Percentiles rank a stretch among this genome's conserved stretches.
phyloP scores from a whole-genome alignment of 2,888 invertebrate genomes.

The Brenthis daphne region DNA sequence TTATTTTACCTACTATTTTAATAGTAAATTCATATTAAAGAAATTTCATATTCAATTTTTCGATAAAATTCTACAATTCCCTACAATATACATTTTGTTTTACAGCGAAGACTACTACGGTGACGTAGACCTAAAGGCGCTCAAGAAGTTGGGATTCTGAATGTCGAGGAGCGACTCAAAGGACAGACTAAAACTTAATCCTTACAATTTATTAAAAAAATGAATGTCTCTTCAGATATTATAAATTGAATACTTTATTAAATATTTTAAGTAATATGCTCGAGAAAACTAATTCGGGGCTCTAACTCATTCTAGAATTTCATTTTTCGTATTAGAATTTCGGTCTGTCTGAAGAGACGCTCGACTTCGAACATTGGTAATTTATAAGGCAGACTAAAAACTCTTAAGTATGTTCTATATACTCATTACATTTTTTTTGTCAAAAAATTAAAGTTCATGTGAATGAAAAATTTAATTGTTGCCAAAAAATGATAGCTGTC shows the following conservation, averaged over 20 bases:
- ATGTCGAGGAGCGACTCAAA: slow-evolving; percentile 78
- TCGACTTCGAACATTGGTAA: slow-evolving; percentile 42
- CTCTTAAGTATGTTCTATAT: slow-evolving; percentile 25
- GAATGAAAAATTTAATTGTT: slow-evolving; percentile 49
- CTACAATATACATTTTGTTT: slow-evolving; percentile 41
- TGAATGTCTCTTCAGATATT: slow-evolving; percentile 50
- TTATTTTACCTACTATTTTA: no score
- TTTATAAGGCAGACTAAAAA: slow-evolving; percentile 19
- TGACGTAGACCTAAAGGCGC: slow-evolving; percentile 92
- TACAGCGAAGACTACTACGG: slow-evolving; percentile 96
- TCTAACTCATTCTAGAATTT: background rate
- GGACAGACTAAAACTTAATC: slow-evolving; percentile 75
- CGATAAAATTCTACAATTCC: background rate
- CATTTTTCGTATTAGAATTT: background rate
- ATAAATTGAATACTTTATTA: slow-evolving; percentile 30
- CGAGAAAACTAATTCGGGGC: slow-evolving; percentile 26
- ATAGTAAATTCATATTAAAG: background rate
- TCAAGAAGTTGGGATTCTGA: slow-evolving; percentile 91
- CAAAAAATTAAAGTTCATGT: slow-evolving; percentile 45
- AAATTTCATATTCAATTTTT: background rate
- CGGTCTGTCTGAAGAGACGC: slow-evolving; percentile 70
- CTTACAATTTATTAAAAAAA: slow-evolving; percentile 62
- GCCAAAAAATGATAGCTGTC: slow-evolving; percentile 61
- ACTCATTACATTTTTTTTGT: slow-evolving; percentile 41
- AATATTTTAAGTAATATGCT: slow-evolving; percentile 22